A percentile compares a stretch with the other conserved stretches of the same genome.
Evolutionary conservation across 2,888 invertebrate genomes (phyloP).

Genomic region (Ophonus ardosiacus): DNA sequence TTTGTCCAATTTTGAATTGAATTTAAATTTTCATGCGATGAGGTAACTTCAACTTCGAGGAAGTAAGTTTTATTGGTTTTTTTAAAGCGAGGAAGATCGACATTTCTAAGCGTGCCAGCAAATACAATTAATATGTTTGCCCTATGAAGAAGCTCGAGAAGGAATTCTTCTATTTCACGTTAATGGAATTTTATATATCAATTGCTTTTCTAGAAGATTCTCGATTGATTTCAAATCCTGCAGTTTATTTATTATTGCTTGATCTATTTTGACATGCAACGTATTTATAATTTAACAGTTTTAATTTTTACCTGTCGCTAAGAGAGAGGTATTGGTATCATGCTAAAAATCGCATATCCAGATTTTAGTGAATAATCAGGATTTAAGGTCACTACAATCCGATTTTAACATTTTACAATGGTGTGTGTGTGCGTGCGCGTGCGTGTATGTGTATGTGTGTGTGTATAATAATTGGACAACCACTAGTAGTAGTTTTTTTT

Average conservation of each 20-base stretch:
- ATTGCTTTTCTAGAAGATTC: constrained; percentile 16
- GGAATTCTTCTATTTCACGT: constrained; percentile 33
- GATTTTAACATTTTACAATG: too few species aligned
- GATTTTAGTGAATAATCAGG: too few species aligned
- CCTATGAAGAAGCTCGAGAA: not conserved
- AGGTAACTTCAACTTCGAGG: constrained; percentile 9
- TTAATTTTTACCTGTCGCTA: too few species aligned
- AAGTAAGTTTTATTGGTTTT: constrained; percentile 32
- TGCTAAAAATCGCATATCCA: too few species aligned
- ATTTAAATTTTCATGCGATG: constrained; percentile 46
- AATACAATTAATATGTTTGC: constrained; percentile 35
- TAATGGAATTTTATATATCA: constrained; percentile 38
- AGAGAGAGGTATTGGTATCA: too few species aligned
- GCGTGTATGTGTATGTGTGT: too few species aligned
- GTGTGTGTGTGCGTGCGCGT: too few species aligned
- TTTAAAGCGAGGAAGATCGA: constrained; percentile 26
- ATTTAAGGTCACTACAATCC: too few species aligned
- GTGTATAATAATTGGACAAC: too few species aligned
- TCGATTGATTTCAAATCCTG: not conserved
- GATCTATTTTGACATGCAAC: not conserved
- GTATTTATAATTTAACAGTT: too few species aligned
- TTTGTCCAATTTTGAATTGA: constrained; percentile 28
- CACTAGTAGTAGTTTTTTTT: too few species aligned
- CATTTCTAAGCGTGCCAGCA: constrained; percentile 27
- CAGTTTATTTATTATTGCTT: not conserved